These are phyloP conservation scores for Epinotia demarniana DNA, from an alignment of 2,888 invertebrate species.

Conservation along the genomic window DNA sequence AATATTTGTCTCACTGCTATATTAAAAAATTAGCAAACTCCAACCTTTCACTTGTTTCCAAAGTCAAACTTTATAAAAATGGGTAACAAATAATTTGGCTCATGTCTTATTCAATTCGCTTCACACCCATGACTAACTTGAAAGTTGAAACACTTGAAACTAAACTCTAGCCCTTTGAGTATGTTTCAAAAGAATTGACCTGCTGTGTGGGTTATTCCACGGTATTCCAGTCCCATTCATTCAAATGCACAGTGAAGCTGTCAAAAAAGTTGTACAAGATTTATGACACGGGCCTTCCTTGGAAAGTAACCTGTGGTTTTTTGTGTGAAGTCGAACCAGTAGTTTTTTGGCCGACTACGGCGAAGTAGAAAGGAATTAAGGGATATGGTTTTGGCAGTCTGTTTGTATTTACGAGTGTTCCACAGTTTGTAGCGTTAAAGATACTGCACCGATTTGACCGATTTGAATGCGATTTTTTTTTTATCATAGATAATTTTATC, in stretches of 20 bases:
- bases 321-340: not conserved
- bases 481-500: too few relatives aligned
- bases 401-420: too few relatives aligned
- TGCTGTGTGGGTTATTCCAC: not conserved
- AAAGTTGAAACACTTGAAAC: not conserved
- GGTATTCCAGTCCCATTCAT: not conserved
- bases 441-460: too few relatives aligned
- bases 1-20: too few relatives aligned
- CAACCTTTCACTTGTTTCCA: not conserved
- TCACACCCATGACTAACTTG: conserved; percentile 1
- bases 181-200: conserved; percentile 8
- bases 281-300: not conserved
- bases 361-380: too few relatives aligned
- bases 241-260: not conserved
- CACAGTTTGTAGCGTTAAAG: too few relatives aligned
- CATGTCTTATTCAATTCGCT: not conserved
- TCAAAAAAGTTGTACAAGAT: not conserved
- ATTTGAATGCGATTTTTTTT: too few relatives aligned
- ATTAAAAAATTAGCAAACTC: too few relatives aligned
- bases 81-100: not conserved
- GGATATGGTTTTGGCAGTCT: too few relatives aligned
- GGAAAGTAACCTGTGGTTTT: not conserved
- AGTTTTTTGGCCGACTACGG: too few relatives aligned
- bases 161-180: not conserved
- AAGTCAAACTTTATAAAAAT: not conserved